These are phyloP conservation scores for Baronia brevicornis DNA, from an alignment of 2,888 invertebrate species.

Conservation along the genomic window DNA sequence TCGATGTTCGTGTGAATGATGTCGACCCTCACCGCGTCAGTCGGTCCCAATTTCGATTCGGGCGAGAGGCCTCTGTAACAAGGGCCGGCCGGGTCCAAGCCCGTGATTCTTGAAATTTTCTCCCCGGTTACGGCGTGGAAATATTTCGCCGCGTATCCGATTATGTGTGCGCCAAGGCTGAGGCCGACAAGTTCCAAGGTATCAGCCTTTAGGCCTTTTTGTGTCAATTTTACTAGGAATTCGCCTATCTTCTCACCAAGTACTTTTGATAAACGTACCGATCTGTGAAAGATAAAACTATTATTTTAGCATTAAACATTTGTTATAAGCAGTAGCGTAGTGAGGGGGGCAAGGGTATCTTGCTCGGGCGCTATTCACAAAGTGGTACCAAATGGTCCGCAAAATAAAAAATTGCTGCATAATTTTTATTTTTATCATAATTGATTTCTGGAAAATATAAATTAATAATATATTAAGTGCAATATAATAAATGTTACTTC, in stretches of 20 bases:
- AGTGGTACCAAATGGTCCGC: too few species aligned
- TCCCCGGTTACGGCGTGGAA: conserved; percentile 47
- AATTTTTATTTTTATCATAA: too few species aligned
- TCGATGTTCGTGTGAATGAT: conserved; percentile 63
- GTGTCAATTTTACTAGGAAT: conserved; percentile 41
- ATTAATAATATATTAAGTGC: too few species aligned
- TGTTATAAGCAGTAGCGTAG: too few species aligned
- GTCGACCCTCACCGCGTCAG: conserved; percentile 48
- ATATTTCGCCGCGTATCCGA: conserved; percentile 46
- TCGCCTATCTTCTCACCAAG: conserved; percentile 54
- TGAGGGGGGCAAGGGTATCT: too few species aligned
- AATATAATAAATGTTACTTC: too few species aligned
- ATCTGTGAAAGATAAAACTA: conserved; percentile 35
- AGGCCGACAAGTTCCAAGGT: conserved; percentile 52
- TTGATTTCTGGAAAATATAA: too few species aligned
- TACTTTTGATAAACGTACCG: conserved; percentile 44
- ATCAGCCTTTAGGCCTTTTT: conserved; percentile 42
- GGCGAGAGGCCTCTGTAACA: conserved; percentile 46
- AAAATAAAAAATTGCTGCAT: too few species aligned
- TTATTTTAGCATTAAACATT: too few species aligned
- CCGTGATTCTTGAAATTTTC: conserved; percentile 51
- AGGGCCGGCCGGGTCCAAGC: conserved; percentile 61
- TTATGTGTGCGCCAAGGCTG: conserved; percentile 56
- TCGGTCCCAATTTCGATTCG: conserved; percentile 33
- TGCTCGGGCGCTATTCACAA: too few species aligned